Conservation (phyloP, 1,140 invertebrate species). For the Heliconius nattereri region DNA sequence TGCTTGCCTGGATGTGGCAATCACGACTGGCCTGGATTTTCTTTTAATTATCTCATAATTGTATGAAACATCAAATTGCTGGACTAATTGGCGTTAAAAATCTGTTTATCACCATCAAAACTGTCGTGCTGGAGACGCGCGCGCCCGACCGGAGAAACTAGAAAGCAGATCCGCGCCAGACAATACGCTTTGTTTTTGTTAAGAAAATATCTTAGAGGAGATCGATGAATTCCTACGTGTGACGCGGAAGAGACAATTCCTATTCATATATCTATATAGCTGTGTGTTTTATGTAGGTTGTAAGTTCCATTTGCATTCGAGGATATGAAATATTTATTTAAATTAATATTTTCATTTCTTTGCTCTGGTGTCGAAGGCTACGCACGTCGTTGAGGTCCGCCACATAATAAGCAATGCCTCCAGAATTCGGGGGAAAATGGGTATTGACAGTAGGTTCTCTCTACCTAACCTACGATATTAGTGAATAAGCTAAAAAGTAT, state of each 20-base stretch:
- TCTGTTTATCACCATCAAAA: background rate
- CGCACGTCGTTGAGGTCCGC: too few species aligned
- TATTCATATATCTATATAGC: background rate
- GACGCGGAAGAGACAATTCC: background rate
- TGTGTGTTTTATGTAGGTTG: background rate
- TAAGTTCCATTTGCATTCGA: background rate
- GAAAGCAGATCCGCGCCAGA: constrained; percentile 48
- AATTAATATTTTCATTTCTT: too few species aligned
- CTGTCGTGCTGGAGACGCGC: constrained; percentile 33
- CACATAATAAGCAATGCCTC: too few species aligned
- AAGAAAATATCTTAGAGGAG: constrained; percentile 40
- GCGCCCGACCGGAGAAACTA: constrained; percentile 53
- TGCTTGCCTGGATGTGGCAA: too few species aligned
- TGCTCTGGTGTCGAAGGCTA: too few species aligned
- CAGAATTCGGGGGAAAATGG: too few species aligned
- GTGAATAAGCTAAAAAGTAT: too few species aligned
- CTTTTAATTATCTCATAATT: background rate
- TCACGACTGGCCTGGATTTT: background rate
- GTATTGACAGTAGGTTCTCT: too few species aligned
- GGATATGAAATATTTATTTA: too few species aligned
- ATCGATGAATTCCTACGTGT: constrained; percentile 18
- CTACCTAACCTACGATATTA: too few species aligned
- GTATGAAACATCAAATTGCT: background rate
- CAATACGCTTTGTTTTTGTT: constrained; percentile 52
- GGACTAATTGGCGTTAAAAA: constrained; percentile 4